Percentiles rank a stretch among this genome's conserved stretches.
Evolutionary conservation across 2,888 invertebrate genomes (phyloP).

Genomic region (Nomada flava): DNA sequence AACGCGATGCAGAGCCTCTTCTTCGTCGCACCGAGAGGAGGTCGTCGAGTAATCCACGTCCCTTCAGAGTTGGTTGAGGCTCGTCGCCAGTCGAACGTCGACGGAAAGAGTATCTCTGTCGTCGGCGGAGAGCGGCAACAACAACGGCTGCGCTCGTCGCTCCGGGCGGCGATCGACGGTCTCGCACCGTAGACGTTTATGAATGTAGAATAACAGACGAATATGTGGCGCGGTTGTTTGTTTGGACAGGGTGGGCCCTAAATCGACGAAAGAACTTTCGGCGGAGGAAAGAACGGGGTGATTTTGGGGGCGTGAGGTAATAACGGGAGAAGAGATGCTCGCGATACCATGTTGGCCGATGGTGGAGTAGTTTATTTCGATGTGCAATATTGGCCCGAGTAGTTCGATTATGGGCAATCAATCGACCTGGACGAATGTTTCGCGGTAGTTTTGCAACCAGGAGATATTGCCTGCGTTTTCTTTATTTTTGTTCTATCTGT

Average conservation of each 20-base stretch:
- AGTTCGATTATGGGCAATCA: no score
- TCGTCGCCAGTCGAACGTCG: constrained; percentile 1
- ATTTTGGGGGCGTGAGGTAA: not conserved
- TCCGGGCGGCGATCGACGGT: constrained; percentile 11
- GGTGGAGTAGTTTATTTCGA: not conserved
- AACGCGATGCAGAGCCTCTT: constrained; percentile 54
- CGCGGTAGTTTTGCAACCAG: no score
- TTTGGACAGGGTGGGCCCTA: constrained; percentile 27
- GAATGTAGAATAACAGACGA: constrained; percentile 30
- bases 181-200: constrained; percentile 24
- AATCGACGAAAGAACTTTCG: not conserved
- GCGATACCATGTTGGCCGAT: not conserved
- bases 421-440: no score
- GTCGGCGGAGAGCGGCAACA: not conserved
- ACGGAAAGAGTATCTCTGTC: not conserved
- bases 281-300: not conserved
- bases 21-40: constrained; percentile 52
- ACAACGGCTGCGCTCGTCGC: not conserved
- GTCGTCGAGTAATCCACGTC: constrained; percentile 41
- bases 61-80: constrained; percentile 10
- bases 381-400: no score
- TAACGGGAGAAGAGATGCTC: not conserved
- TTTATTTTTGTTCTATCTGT: no score
- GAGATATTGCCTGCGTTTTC: no score
- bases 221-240: constrained; percentile 1